A percentile compares a stretch with the other conserved stretches of the same genome.
phyloP scores from a whole-genome alignment of 2,113 vertebrate species.

The Nanger granti region DNA sequence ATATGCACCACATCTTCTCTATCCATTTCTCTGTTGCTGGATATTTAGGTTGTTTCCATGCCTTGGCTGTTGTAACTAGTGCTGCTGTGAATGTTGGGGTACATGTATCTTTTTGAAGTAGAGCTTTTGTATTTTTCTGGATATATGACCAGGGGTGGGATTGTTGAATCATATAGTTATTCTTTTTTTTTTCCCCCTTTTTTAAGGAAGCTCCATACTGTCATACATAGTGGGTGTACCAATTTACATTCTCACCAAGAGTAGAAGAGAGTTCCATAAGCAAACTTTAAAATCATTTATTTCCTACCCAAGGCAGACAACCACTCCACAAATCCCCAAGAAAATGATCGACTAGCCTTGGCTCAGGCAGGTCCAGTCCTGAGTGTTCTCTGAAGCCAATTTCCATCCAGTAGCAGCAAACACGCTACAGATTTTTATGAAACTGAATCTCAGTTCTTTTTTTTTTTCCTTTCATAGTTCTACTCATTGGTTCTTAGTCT shows the following conservation, averaged over 20 bases:
- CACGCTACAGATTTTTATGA: not conserved
- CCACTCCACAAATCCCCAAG: not conserved
- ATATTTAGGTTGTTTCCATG: not conserved
- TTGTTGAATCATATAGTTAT: not conserved
- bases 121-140: not conserved
- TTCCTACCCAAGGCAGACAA: not conserved
- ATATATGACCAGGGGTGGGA: not conserved
- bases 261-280: not conserved
- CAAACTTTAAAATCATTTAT: not conserved
- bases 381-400: not conserved
- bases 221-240: not conserved
- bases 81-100: not conserved
- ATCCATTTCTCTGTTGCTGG: not conserved
- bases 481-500: not conserved
- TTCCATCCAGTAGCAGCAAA: not conserved
- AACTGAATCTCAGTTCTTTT: not conserved
- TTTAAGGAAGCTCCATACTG: not conserved
- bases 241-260: not conserved
- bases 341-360: not conserved
- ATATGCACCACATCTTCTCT: not conserved
- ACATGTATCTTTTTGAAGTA: not conserved
- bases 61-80: not conserved
- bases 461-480: not conserved
- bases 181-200: not conserved
- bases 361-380: not conserved